Base-by-base conservation (phyloP, 2,113 vertebrate species). In the Myiozetetes cayanensis region DNA sequence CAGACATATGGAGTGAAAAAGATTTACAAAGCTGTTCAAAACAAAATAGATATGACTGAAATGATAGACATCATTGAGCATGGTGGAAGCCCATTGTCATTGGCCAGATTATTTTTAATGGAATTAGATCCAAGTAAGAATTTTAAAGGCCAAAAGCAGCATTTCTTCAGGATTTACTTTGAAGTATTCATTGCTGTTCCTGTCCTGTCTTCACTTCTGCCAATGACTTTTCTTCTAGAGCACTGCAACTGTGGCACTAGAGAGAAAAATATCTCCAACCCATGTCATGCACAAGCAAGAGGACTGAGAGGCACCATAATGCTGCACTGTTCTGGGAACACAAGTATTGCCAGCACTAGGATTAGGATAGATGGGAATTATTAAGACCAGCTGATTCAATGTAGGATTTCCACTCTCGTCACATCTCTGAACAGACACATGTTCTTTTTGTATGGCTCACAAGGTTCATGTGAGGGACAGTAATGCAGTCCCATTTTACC, bases 211-310 rank as follows among this genome's bases (percentile, higher is more conserved):
- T 53, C 44, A 8, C 20, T 67, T 81, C 49, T 73, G 22, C 23
- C 13, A 10, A 11, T 65, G 30, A 73, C 15, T 68, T 18, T 50
- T 44, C 43, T 71, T 58, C 50, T 28, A 52, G 35, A 89, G 8
- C 35, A 15, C 37, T 65, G 5, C 30, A 70, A 30, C 37, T 79
- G 6, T 39, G 21, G 23, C 72, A 79, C 39, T 59, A 23, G 12
- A 72, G 44, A 5, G 11, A 81, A 68, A 61, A 70, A 22, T 21
- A 1, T 73, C 84, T 94, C 49, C 35, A 56, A 24, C 3, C 3
- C 10, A 35, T 65, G 80, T 65, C 0, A 0, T 61, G 49, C 15
- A 8, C 23, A 39, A 82, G n/a, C 2, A 9, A 87, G 49, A 86
- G 53, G 44, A 53, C 55, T 39, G 33, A 62, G 41, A 67, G 35